These are phyloP conservation scores for Nyctereutes procyonoides DNA, from an alignment of 2,113 vertebrate genomes.

Conservation along the genomic window DNA sequence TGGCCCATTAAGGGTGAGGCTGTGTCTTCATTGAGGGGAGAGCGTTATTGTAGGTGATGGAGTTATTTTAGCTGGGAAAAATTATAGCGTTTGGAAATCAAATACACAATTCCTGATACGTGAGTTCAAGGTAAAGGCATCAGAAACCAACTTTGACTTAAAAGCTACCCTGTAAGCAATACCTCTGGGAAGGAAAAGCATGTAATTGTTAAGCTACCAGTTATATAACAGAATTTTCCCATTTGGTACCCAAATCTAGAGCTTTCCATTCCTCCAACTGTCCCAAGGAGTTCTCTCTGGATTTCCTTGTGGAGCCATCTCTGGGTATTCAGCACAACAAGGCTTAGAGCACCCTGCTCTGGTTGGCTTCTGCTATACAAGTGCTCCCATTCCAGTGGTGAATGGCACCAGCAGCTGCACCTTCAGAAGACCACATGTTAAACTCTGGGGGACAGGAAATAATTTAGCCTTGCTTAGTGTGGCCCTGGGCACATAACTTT, in stretches of 20 bases:
- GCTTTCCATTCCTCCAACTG: not conserved
- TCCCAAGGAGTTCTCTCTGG: not conserved
- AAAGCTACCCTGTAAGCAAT: not conserved
- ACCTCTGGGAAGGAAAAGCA: not conserved
- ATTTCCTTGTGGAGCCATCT: not conserved
- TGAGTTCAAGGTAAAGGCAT: not conserved
- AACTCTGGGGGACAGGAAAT: not conserved
- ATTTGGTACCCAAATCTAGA: not conserved
- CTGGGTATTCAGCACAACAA: not conserved
- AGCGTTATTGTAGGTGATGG: not conserved
- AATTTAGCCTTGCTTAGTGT: not conserved
- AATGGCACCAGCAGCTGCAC: not conserved
- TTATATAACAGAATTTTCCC: not conserved
- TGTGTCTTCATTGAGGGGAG: not conserved
- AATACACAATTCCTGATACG: not conserved
- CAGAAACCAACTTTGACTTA: conserved; percentile 1
- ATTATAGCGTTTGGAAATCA: not conserved
- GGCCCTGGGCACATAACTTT: not conserved
- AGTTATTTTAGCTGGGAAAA: not conserved
- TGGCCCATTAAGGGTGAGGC: not conserved
- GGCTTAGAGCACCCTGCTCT: not conserved
- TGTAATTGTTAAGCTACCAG: not conserved
- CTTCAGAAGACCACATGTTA: not conserved
- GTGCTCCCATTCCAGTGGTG: not conserved
- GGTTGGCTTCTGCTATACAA: not conserved